These are phyloP conservation scores for Betta splendens DNA, from an alignment of 2,797 vertebrate genomes.

Conservation along the genomic window DNA sequence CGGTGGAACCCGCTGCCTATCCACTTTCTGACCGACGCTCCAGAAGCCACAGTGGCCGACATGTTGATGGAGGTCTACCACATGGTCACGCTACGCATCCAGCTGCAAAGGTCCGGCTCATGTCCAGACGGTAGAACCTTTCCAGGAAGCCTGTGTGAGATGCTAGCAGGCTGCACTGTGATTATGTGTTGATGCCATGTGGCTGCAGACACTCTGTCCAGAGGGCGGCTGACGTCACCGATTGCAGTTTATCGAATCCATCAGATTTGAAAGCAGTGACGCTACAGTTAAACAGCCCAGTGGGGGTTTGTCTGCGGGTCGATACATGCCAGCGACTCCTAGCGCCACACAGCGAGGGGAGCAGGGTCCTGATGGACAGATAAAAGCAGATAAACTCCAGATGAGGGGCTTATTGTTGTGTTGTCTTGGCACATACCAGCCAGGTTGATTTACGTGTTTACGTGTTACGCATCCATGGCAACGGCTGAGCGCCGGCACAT, in stretches of 20 bases:
- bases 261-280: slow-evolving; percentile 39
- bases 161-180: no score
- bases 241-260: slow-evolving; percentile 46
- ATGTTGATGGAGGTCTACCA: slow-evolving; percentile 93
- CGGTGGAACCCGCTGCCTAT: slow-evolving; percentile 98
- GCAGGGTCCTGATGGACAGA: slow-evolving; percentile 59
- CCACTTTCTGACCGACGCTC: slow-evolving; percentile 95
- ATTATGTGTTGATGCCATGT: no score
- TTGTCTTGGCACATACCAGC: slow-evolving; percentile 65
- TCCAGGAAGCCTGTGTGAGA: no score
- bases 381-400: slow-evolving; percentile 73
- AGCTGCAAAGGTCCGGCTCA: slow-evolving; percentile 89
- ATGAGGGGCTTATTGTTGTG: slow-evolving; percentile 66
- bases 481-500: slow-evolving; percentile 20
- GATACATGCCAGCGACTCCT: slow-evolving; percentile 35
- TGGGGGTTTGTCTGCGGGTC: slow-evolving; percentile 54
- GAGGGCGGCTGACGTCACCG: slow-evolving; percentile 55
- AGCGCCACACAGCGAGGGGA: slow-evolving; percentile 37
- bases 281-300: slow-evolving; percentile 24
- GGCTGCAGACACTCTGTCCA: slow-evolving; percentile 22
- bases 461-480: slow-evolving; percentile 44
- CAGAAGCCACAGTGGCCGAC: slow-evolving; percentile 94
- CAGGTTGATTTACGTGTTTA: slow-evolving; percentile 73
- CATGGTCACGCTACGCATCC: slow-evolving; percentile 92
- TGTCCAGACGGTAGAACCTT: no score